phyloP scores from a whole-genome alignment of 1,140 invertebrate species.

The Pantala flavescens region DNA sequence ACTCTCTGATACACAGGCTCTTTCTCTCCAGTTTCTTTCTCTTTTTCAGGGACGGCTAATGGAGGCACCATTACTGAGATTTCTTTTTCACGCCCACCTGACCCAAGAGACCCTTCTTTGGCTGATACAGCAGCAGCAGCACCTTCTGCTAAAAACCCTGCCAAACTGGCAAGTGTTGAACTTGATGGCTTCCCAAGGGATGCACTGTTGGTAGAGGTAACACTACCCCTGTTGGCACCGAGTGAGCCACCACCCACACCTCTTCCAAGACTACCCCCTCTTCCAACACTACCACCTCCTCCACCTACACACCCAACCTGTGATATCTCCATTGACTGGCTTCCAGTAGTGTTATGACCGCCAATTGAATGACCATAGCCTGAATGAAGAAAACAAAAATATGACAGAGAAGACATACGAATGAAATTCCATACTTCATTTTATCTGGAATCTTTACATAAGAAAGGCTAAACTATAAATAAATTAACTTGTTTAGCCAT shows the following conservation, averaged over 20 bases:
- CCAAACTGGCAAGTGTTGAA: constrained; percentile 66
- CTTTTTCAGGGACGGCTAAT: not conserved
- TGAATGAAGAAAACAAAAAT: constrained; percentile 12
- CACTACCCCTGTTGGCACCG: constrained; percentile 63
- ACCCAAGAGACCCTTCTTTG: not conserved
- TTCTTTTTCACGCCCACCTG: not conserved
- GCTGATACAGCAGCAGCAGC: constrained; percentile 19
- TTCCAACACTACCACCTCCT: constrained; percentile 33
- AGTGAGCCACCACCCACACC: constrained; percentile 29
- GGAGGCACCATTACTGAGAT: not conserved
- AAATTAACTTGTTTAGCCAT: no score
- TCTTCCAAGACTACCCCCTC: constrained; percentile 39
- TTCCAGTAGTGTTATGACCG: constrained; percentile 37
- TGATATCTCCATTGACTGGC: constrained; percentile 43
- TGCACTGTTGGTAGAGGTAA: constrained; percentile 44
- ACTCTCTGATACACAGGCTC: constrained; percentile 46
- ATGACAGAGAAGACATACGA: not conserved
- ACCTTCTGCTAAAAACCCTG: constrained; percentile 48
- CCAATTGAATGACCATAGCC: constrained; percentile 29
- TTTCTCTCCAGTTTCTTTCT: constrained; percentile 32
- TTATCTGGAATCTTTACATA: no score
- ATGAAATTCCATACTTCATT: no score
- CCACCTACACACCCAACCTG: constrained; percentile 28
- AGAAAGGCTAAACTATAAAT: no score
- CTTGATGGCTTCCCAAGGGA: constrained; percentile 72